Evolutionary conservation across 2,113 vertebrate genomes (phyloP).

Genomic region (Motacilla alba): DNA sequence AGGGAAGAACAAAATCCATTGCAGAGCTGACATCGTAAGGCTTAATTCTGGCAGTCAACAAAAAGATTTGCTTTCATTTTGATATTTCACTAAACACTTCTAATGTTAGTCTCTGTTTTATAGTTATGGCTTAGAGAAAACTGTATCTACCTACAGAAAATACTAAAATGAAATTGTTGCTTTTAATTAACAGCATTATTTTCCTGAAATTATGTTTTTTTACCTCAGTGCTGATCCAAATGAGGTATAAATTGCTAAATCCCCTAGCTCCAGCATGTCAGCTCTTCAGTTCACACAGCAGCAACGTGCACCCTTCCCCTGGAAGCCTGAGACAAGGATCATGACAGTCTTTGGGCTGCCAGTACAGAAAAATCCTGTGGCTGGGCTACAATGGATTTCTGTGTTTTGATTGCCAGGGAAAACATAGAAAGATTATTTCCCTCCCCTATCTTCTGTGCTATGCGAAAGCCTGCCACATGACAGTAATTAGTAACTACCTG

Average conservation of each 20-base stretch:
- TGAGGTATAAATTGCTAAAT: background rate
- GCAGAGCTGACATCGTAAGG: rapidly evolving
- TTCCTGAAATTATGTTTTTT: background rate
- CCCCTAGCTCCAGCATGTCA: background rate
- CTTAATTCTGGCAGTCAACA: background rate
- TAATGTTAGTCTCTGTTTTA: background rate
- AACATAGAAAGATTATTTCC: background rate
- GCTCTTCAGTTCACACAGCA: background rate
- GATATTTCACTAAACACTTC: background rate
- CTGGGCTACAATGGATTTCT: background rate
- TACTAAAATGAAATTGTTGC: background rate
- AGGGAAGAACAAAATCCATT: background rate
- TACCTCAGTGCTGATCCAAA: background rate
- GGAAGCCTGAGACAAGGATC: background rate
- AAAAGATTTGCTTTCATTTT: background rate
- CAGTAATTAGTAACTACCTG: background rate
- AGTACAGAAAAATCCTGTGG: background rate
- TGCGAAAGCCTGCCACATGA: background rate
- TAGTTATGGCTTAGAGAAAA: background rate
- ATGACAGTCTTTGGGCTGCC: background rate
- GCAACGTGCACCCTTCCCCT: background rate
- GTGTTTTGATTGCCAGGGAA: background rate
- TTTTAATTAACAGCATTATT: background rate
- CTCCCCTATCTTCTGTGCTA: background rate
- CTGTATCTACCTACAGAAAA: background rate